These are phyloP conservation scores for Crocallis elinguaria DNA, from an alignment of 2,888 invertebrate genomes.

Conservation along the genomic window DNA sequence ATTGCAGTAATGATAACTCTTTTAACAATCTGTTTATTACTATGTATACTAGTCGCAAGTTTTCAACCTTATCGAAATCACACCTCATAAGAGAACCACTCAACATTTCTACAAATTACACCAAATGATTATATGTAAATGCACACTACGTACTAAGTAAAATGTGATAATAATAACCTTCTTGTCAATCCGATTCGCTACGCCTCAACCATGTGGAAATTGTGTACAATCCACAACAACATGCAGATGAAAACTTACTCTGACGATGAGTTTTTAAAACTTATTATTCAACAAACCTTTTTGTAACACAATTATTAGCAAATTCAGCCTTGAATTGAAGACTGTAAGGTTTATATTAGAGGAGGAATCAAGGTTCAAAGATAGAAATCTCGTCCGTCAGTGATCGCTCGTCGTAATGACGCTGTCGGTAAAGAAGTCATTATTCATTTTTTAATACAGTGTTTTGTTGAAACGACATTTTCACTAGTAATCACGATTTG, in stretches of 20 bases:
- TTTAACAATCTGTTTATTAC: too few species aligned
- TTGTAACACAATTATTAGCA: slow-evolving; percentile 13
- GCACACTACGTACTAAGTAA: slow-evolving; percentile 63
- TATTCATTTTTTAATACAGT: slow-evolving; percentile 84
- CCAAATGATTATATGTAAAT: slow-evolving; percentile 65
- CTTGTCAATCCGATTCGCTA: slow-evolving; percentile 81
- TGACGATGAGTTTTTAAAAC: slow-evolving; percentile 48
- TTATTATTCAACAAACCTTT: slow-evolving; percentile 49
- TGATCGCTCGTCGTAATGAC: slow-evolving; percentile 78
- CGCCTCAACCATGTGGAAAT: slow-evolving; percentile 73
- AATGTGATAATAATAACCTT: slow-evolving; percentile 83
- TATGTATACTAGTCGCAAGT: too few species aligned
- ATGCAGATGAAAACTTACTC: slow-evolving; percentile 38
- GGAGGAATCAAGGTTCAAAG: slow-evolving; percentile 40
- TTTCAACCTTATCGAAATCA: slow-evolving; percentile 5
- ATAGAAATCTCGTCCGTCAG: slow-evolving; percentile 76
- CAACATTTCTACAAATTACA: slow-evolving; percentile 62
- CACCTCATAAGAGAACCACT: slow-evolving; percentile 36
- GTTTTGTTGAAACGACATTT: slow-evolving; percentile 84
- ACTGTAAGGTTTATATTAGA: slow-evolving; percentile 47
- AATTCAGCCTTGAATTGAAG: slow-evolving; percentile 34
- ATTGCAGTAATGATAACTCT: too few species aligned
- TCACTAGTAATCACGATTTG: slow-evolving; percentile 82
- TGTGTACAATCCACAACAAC: slow-evolving; percentile 55
- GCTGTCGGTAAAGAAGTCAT: slow-evolving; percentile 81